phyloP scores from a whole-genome alignment of 2,113 vertebrate genomes.

The Deroptyus accipitrinus region DNA sequence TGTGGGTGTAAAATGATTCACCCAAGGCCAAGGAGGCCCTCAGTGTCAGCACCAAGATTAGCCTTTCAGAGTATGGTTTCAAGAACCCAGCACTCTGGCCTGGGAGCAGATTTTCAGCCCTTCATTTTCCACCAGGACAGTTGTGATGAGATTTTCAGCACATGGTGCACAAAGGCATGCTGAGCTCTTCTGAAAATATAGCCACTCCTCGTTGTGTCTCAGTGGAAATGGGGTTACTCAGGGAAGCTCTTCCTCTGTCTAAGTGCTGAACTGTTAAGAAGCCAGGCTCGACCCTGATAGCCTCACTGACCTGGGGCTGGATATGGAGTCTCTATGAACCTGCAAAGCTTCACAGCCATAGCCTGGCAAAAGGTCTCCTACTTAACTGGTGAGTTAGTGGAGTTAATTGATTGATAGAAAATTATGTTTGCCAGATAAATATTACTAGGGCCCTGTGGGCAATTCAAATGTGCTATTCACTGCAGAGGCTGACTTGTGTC shows the following conservation, averaged over 20 bases:
- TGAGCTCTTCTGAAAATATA: neutral
- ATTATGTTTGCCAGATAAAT: neutral
- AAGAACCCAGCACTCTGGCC: neutral
- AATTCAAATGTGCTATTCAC: neutral
- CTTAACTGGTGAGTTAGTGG: neutral
- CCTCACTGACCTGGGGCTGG: neutral
- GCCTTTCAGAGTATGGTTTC: neutral
- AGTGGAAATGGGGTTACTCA: neutral
- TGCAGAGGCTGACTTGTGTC: neutral
- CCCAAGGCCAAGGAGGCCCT: neutral
- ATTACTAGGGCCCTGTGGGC: neutral
- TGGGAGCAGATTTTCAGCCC: neutral
- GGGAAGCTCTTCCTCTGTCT: neutral
- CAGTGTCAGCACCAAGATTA: neutral
- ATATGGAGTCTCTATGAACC: neutral
- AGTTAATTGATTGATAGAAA: constrained; percentile 14
- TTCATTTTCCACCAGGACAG: neutral
- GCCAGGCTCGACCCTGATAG: neutral
- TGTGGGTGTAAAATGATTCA: constrained; percentile 22
- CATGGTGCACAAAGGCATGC: fast-evolving
- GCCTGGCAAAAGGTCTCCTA: neutral
- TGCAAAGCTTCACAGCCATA: neutral
- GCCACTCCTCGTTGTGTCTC: neutral
- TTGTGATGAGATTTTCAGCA: neutral
- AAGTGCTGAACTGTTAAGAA: neutral